phyloP scores from a whole-genome alignment of 1,140 invertebrate species.

The Odontomachus brunneus region DNA sequence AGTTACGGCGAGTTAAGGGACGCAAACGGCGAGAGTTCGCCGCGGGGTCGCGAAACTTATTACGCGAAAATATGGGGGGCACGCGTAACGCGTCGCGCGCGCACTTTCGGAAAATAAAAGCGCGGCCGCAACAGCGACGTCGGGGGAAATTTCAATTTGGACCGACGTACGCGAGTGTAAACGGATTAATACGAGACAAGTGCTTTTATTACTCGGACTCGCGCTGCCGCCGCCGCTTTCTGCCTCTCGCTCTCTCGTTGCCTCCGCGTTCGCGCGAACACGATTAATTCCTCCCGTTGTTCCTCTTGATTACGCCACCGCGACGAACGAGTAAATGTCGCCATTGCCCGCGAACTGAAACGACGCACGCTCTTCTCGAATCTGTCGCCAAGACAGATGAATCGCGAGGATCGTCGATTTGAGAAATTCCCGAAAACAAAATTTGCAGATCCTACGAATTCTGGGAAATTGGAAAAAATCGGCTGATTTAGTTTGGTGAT shows the following conservation, averaged over 20 bases:
- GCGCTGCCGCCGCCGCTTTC: constrained; percentile 10
- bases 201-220: constrained; percentile 53
- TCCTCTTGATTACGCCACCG: constrained; percentile 41
- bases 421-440: too few relatives aligned
- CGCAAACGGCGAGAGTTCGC: constrained; percentile 49
- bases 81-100: constrained; percentile 17
- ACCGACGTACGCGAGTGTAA: constrained; percentile 41
- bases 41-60: constrained; percentile 37
- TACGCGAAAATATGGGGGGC: constrained; percentile 37
- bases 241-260: not conserved
- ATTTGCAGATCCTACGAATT: too few relatives aligned
- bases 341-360: constrained; percentile 6
- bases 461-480: too few relatives aligned
- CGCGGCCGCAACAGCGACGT: constrained; percentile 28
- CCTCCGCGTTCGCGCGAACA: not conserved
- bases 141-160: constrained; percentile 45
- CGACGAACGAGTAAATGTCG: constrained; percentile 46
- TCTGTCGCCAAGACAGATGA: too few relatives aligned
- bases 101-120: constrained; percentile 53
- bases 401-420: too few relatives aligned
- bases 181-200: constrained; percentile 60
- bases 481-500: too few relatives aligned
- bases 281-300: constrained; percentile 57
- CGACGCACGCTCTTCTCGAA: too few relatives aligned
- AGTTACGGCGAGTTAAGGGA: constrained; percentile 63